These are phyloP conservation scores for Neoarius graeffei DNA, from an alignment of 2,113 vertebrate genomes.

Conservation along the genomic window DNA sequence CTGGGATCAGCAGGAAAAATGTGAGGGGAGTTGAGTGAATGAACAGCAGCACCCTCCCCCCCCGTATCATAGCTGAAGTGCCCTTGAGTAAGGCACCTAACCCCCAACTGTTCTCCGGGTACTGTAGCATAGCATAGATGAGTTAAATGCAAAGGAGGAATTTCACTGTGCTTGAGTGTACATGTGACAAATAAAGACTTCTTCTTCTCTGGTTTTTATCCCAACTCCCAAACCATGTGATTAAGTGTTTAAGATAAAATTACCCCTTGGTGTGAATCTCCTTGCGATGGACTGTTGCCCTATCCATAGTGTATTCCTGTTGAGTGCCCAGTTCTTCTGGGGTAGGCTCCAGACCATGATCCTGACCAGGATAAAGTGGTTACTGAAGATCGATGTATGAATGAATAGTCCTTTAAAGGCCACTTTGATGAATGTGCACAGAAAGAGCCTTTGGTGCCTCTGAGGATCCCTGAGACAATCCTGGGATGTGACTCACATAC, in stretches of 20 bases:
- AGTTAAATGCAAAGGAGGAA: too few species aligned
- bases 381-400: neutral
- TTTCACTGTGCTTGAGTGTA: too few species aligned
- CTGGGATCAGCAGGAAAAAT: too few species aligned
- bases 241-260: neutral
- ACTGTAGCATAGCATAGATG: too few species aligned
- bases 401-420: neutral
- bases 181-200: too few species aligned
- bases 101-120: too few species aligned
- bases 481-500: neutral
- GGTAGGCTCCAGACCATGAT: neutral
- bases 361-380: constrained; percentile 2
- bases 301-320: neutral
- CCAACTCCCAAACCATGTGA: neutral
- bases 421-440: neutral
- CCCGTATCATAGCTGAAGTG: too few species aligned
- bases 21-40: too few species aligned
- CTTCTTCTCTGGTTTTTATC: too few species aligned
- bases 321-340: neutral
- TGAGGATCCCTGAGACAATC: constrained; percentile 8
- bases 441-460: constrained; percentile 6
- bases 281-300: neutral
- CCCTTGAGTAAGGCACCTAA: too few species aligned
- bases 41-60: too few species aligned
- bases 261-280: neutral